Percentiles rank a stretch among this genome's conserved stretches.
Conservation (phyloP, 2,888 invertebrate species). For the Girardia tigrina region DNA sequence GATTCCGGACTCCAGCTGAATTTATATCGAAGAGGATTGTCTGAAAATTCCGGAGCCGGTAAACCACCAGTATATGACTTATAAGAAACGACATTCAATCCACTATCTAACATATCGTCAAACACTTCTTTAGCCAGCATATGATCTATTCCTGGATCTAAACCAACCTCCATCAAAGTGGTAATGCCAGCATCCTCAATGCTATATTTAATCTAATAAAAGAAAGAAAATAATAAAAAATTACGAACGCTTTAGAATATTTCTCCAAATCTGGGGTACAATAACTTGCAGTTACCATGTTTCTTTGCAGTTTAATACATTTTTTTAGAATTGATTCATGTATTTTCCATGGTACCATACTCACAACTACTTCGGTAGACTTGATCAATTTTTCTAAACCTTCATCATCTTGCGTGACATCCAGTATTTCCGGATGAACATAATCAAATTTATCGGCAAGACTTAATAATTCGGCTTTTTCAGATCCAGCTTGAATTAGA, state of each 20-base stretch:
- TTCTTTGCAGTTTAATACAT: slow-evolving; percentile 70
- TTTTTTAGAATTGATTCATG: slow-evolving; percentile 71
- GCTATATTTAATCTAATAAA: slow-evolving; percentile 50
- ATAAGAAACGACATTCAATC: slow-evolving; percentile 70
- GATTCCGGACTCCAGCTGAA: slow-evolving; percentile 85
- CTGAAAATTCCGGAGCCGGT: slow-evolving; percentile 87
- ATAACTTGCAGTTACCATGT: slow-evolving; percentile 93
- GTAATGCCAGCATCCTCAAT: slow-evolving; percentile 78
- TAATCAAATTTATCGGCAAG: slow-evolving; percentile 61
- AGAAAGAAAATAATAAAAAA: background rate
- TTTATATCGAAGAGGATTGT: slow-evolving; percentile 57
- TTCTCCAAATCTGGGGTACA: slow-evolving; percentile 68
- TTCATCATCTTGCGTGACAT: slow-evolving; percentile 63
- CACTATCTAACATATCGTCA: slow-evolving; percentile 67
- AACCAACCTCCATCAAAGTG: slow-evolving; percentile 82
- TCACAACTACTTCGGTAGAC: slow-evolving; percentile 56
- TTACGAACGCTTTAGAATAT: slow-evolving; percentile 61
- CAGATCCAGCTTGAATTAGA: background rate
- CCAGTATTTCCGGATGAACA: slow-evolving; percentile 65
- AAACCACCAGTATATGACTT: slow-evolving; percentile 90
- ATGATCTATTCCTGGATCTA: slow-evolving; percentile 98
- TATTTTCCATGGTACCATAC: slow-evolving; percentile 74
- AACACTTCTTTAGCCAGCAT: slow-evolving; percentile 88
- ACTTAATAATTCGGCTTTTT: slow-evolving; percentile 39
- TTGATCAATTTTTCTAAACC: slow-evolving; percentile 61